Base-by-base conservation (phyloP, 1,140 invertebrate genomes). In the Caerostris darwini region DNA sequence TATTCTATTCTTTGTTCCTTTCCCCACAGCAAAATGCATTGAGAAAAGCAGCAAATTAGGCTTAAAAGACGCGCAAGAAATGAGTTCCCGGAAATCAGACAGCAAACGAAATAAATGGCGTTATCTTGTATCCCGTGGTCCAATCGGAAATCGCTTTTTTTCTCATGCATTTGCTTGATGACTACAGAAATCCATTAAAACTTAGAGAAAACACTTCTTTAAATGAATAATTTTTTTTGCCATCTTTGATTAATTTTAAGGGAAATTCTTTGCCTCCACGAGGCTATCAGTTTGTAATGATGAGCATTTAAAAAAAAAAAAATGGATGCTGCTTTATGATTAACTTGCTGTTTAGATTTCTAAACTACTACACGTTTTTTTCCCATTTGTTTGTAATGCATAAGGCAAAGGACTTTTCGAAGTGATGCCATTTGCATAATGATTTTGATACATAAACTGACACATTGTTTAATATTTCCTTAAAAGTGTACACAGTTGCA, bases 21-120 rank as follows among this genome's bases (percentile, higher is more conserved):
- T 50, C 34, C 34, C 12, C 53, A 3, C 50, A 77, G 3, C 71
- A 77, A 77, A 77, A 4, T 77, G 12, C 34, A 77, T 77, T 3
- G 50, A 77, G 8, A 77, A 53, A 34, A 53, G 71, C 71, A 77
- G 71, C 50, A 53, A 77, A 77, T 77, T 77, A 77, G 50, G 34
- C 19, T 77, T 77, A 77, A 34, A 77, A 77, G 7, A 14, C 50
- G 12, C 71, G 50, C 5, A 77, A 77, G 71, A 77, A 77, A 77
- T 12, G 34, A 77, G 71, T 77, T 77, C 12, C 71, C 71, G 71
- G 71, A 77, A 77, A 77, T 77, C 71, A 77, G 71, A 77, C 71
- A 77, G 71, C 34, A 77, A 77, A 50, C 71, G 71, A 34, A 77
- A 50, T 77, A 77, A 77, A 77, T 77, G 71, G 50, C 71, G 50